Evolutionary conservation across 2,797 vertebrate species (phyloP).

Genomic region (Oryzias sinensis): DNA sequence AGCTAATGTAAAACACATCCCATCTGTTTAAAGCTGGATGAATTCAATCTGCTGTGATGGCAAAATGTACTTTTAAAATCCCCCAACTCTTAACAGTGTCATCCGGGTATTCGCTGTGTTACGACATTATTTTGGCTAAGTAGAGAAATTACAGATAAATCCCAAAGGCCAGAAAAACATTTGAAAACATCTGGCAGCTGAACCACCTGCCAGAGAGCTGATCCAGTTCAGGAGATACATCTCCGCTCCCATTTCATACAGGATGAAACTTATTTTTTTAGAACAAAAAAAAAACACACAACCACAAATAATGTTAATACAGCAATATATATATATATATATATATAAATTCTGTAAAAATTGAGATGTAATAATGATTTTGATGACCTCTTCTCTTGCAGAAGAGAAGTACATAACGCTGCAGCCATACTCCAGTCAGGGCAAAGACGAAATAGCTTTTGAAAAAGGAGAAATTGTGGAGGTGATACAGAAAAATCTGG

Average conservation of each 20-base stretch:
- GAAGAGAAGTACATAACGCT: constrained; percentile 97
- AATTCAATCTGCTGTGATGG: neutral
- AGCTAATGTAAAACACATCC: neutral
- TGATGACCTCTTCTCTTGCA: constrained; percentile 58
- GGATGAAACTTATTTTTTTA: neutral
- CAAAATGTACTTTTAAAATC: constrained; percentile 2
- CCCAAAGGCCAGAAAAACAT: constrained; percentile 17
- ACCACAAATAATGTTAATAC: too few relatives aligned
- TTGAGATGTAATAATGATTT: constrained; percentile 6
- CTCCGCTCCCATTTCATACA: neutral
- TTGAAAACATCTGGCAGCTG: constrained; percentile 31
- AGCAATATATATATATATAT: neutral
- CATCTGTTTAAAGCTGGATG: constrained; percentile 1
- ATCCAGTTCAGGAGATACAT: constrained; percentile 19
- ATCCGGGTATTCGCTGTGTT: constrained; percentile 11
- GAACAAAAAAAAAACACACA: too few relatives aligned
- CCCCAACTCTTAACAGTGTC: constrained; percentile 3
- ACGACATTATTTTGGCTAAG: constrained; percentile 23
- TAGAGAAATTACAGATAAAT: constrained; percentile 18
- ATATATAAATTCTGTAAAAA: constrained; percentile 3
- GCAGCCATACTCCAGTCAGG: constrained; percentile 91
- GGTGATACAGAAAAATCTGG: constrained; percentile 98
- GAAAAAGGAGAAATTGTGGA: constrained; percentile 97
- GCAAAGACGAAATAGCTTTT: constrained; percentile 98
- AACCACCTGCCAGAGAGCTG: constrained; percentile 21